These are phyloP conservation scores for Abramis brama DNA, from an alignment of 2,113 vertebrate species.

Conservation along the genomic window DNA sequence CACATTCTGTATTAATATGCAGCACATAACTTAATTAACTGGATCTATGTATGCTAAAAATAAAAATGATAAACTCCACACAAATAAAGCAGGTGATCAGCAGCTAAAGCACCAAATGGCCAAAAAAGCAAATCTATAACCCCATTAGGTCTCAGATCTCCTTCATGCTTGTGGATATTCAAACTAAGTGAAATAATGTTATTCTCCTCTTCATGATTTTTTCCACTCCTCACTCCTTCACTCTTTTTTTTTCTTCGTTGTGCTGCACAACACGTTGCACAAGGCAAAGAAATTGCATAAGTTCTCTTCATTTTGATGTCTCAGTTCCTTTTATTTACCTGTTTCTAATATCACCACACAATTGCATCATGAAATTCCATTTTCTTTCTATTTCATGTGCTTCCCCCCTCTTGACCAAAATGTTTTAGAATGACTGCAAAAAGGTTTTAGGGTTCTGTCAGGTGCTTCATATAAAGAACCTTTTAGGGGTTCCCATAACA, in stretches of 20 bases:
- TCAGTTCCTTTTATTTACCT: background rate
- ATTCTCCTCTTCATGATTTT: background rate
- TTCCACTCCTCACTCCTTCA: background rate
- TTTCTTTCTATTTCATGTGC: background rate
- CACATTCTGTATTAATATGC: background rate
- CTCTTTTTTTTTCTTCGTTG: conserved; percentile 3
- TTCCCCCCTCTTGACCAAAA: background rate
- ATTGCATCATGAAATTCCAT: background rate
- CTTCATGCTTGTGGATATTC: too few relatives aligned
- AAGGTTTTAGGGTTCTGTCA: too few relatives aligned
- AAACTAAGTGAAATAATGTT: background rate
- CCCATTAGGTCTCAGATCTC: too few relatives aligned
- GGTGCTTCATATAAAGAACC: too few relatives aligned
- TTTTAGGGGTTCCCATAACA: too few relatives aligned
- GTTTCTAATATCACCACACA: background rate
- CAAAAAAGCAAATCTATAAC: too few relatives aligned
- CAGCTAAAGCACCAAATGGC: too few relatives aligned
- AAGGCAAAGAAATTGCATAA: background rate
- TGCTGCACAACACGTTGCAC: background rate
- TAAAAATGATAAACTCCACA: background rate
- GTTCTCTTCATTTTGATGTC: background rate
- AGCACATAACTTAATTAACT: background rate
- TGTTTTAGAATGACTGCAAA: background rate
- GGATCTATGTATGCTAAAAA: background rate
- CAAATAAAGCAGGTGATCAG: background rate